A percentile compares a stretch with the other conserved stretches of the same genome.
Conservation (phyloP, 2,888 invertebrate genomes). For the Crossocerus cetratus region DNA sequence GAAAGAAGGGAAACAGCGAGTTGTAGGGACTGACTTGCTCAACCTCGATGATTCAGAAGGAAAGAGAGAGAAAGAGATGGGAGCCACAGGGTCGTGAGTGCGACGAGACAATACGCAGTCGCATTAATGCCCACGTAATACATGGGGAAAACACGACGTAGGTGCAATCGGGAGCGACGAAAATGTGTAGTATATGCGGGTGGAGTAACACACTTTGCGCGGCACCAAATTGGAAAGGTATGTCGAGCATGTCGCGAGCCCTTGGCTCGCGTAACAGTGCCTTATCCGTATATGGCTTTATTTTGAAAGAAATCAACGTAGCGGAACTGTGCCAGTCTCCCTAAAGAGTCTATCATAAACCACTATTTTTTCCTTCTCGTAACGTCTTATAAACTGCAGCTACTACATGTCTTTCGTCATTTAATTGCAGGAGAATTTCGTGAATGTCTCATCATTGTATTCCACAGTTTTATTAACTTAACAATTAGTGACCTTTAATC, state of each 20-base stretch:
- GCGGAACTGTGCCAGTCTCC: not conserved
- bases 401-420: too few species aligned
- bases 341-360: not conserved
- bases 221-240: slow-evolving; percentile 30
- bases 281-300: too few species aligned
- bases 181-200: slow-evolving; percentile 25
- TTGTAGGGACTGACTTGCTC: slow-evolving; percentile 29
- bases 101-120: slow-evolving; percentile 44
- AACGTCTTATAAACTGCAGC: too few species aligned
- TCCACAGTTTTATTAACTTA: too few species aligned
- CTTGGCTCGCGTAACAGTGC: not conserved
- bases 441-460: too few species aligned
- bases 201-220: slow-evolving; percentile 11
- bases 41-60: slow-evolving; percentile 41
- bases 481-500: too few species aligned
- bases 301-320: too few species aligned
- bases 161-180: slow-evolving; percentile 19
- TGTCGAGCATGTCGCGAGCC: slow-evolving; percentile 11
- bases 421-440: too few species aligned
- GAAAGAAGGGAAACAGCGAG: too few species aligned
- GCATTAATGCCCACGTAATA: slow-evolving; percentile 47
- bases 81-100: slow-evolving; percentile 33
- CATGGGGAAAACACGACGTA: slow-evolving; percentile 29
- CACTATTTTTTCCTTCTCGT: not conserved
- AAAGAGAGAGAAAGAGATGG: not conserved